These are phyloP conservation scores for Polietes domitor DNA, from an alignment of 2,888 invertebrate species.

Conservation along the genomic window DNA sequence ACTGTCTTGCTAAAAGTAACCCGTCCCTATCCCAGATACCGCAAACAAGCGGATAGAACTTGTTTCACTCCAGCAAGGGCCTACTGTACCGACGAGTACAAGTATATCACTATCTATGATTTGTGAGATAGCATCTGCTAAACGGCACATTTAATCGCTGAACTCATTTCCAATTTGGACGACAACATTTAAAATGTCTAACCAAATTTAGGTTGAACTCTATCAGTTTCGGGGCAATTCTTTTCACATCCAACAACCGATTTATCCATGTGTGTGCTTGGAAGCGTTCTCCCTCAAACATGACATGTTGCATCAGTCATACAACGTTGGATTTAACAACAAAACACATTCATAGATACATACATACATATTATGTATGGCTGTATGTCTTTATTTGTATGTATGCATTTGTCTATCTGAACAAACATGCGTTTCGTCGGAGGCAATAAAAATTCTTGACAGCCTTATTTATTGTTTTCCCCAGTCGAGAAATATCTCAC, in stretches of 20 bases:
- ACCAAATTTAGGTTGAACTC: conserved; percentile 7
- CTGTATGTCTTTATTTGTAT: no score
- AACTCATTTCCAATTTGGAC: conserved; percentile 10
- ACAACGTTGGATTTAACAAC: background rate
- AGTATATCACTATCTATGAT: background rate
- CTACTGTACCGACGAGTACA: no score
- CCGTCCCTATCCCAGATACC: no score
- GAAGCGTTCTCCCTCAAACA: background rate
- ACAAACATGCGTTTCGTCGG: conserved; percentile 5
- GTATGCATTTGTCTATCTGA: conserved; percentile 2
- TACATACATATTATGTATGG: no score
- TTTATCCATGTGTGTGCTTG: background rate
- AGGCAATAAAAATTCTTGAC: conserved; percentile 23
- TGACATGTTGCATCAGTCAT: conserved; percentile 24
- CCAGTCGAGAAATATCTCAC: conserved; percentile 4
- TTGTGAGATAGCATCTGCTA: conserved; percentile 8
- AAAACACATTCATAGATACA: background rate
- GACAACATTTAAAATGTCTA: background rate
- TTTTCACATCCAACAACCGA: background rate
- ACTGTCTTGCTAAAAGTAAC: no score
- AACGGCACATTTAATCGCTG: background rate
- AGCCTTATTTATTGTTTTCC: conserved; percentile 18
- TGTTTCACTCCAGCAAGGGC: no score
- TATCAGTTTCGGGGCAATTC: conserved; percentile 19
- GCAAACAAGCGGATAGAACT: no score